Percentiles rank a stretch among this genome's conserved stretches.
Conservation (phyloP, 2,113 vertebrate genomes). For the Felis chaus region DNA sequence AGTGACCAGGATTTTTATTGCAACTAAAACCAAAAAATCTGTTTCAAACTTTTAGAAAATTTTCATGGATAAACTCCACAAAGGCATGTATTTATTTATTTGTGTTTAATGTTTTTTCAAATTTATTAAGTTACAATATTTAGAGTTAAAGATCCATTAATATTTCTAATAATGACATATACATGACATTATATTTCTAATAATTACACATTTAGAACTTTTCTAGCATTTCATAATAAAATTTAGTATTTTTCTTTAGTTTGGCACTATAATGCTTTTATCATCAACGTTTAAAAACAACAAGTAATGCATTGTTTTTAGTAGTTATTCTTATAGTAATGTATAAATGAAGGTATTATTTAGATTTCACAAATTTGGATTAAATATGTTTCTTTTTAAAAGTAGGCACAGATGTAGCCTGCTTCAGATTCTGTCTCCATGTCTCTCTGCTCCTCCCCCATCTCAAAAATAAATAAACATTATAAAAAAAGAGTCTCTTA, state of each 20-base stretch:
- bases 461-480: too few relatives aligned
- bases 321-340: not conserved
- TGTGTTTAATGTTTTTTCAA: not conserved
- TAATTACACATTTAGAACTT: not conserved
- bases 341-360: not conserved
- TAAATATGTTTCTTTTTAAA: not conserved
- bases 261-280: not conserved
- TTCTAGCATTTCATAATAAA: conserved; percentile 8
- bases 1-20: not conserved
- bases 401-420: not conserved
- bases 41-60: not conserved
- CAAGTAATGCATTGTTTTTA: not conserved
- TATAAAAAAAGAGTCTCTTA: too few relatives aligned
- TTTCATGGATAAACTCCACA: not conserved
- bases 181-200: not conserved
- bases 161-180: not conserved
- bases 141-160: not conserved
- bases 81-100: not conserved
- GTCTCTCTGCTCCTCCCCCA: too few relatives aligned
- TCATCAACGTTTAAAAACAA: conserved; percentile 20
- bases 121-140: not conserved
- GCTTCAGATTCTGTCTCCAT: too few relatives aligned
- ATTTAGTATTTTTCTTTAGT: conserved; percentile 10
- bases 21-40: not conserved
- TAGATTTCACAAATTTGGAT: not conserved